Percentiles rank a stretch among this genome's conserved stretches.
Conservation (phyloP, 35 echinoderm and acorn worm species). For the Nesometra sesokonis region DNA sequence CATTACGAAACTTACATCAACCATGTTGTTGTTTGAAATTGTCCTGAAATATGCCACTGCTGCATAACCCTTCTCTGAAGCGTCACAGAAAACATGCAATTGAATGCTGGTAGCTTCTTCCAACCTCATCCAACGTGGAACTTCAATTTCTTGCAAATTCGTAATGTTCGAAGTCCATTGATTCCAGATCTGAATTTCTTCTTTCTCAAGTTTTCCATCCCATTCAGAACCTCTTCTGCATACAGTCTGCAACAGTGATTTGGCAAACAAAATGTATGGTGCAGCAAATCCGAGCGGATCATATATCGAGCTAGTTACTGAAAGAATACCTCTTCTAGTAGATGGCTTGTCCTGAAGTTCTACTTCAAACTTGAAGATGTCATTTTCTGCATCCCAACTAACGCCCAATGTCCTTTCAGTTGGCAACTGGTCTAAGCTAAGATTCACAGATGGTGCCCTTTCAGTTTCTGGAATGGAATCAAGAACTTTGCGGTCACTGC, state of each 20-base stretch:
- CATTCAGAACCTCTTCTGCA: slow-evolving; percentile 20
- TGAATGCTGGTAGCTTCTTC: background rate
- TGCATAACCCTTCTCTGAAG: background rate
- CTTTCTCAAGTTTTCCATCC: slow-evolving; percentile 8
- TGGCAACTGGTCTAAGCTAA: slow-evolving; percentile 30
- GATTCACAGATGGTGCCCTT: slow-evolving; percentile 14
- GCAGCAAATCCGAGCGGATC: slow-evolving; percentile 15
- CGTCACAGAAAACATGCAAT: background rate
- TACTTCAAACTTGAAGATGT: slow-evolving; percentile 35
- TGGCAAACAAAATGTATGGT: too few relatives aligned
- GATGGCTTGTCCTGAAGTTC: slow-evolving; percentile 4
- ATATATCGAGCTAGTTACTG: slow-evolving; percentile 32
- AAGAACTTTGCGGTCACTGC: slow-evolving; percentile 35
- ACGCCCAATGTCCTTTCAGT: slow-evolving; percentile 47
- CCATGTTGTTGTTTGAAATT: background rate
- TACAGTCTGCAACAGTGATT: slow-evolving; percentile 2
- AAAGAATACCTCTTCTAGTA: slow-evolving; percentile 36
- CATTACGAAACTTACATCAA: background rate
- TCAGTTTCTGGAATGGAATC: slow-evolving; percentile 18
- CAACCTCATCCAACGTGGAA: slow-evolving; percentile 14
- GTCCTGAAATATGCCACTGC: slow-evolving; percentile 3
- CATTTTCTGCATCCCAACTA: slow-evolving; percentile 46
- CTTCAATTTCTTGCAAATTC: slow-evolving; percentile 6
- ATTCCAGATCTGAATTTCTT: background rate
- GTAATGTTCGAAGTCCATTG: background rate